Conservation (phyloP, 30 jellyfish, hydroid and myxozoan species). For the Catostylus mosaicus region DNA sequence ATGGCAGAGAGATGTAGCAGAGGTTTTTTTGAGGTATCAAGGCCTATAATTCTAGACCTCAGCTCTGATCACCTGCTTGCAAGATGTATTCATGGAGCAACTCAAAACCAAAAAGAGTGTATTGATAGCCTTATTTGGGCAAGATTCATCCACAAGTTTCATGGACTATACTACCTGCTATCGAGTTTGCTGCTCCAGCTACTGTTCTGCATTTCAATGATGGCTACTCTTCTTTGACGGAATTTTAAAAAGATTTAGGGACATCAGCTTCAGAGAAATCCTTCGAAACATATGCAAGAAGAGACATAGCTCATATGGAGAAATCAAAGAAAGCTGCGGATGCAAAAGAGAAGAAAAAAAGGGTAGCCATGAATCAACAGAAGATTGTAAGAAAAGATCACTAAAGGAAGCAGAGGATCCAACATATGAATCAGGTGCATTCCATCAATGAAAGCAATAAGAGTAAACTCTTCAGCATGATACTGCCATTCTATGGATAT, state of each 20-base stretch:
- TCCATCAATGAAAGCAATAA: too few relatives aligned
- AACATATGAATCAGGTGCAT: background rate
- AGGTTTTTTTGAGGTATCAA: background rate
- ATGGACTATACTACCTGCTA: background rate
- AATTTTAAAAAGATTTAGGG: background rate
- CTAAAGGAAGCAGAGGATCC: constrained; percentile 11
- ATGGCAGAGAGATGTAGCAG: background rate
- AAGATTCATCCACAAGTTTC: constrained; percentile 13
- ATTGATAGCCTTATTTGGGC: background rate
- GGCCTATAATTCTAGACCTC: background rate
- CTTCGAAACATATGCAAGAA: background rate
- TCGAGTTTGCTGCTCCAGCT: constrained; percentile 26
- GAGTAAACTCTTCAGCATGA: background rate
- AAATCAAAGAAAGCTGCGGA: background rate
- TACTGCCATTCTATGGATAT: background rate
- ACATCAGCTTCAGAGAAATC: constrained; percentile 1
- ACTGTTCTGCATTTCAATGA: constrained; percentile 5
- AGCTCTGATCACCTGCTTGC: constrained; percentile 8
- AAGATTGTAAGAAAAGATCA: background rate
- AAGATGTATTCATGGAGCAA: constrained; percentile 35
- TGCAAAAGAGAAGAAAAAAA: background rate
- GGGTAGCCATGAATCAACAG: background rate
- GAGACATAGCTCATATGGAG: background rate
- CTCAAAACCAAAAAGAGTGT: constrained; percentile 23
- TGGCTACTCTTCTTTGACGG: background rate